A percentile compares a stretch with the other conserved stretches of the same genome.
These are phyloP conservation scores for Festucalex cinctus DNA, from an alignment of 2,113 vertebrate species.

Conservation along the genomic window DNA sequence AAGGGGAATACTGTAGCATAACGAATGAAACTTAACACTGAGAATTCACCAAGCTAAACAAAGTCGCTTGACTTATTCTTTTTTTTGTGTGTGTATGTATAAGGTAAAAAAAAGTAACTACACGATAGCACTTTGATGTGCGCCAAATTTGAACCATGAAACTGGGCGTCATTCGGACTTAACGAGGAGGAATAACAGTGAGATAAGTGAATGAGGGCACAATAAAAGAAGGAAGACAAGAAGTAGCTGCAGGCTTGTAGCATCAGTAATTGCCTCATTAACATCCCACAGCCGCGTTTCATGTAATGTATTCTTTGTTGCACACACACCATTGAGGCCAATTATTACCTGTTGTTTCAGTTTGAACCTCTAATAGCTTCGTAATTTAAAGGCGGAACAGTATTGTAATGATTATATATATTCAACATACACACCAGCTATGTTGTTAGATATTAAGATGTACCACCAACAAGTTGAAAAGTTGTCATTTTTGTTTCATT, in stretches of 20 bases:
- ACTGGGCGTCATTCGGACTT: background rate
- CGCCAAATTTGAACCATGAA: background rate
- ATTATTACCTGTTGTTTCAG: constrained; percentile 2
- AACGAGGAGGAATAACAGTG: background rate
- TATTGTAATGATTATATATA: background rate
- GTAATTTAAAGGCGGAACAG: background rate
- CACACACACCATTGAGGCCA: background rate
- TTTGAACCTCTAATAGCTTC: background rate
- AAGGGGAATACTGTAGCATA: background rate
- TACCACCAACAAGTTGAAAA: too few relatives aligned
- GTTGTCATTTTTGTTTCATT: too few relatives aligned
- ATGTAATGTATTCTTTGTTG: background rate
- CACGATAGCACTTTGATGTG: background rate
- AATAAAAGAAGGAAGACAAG: background rate
- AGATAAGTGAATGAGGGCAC: background rate
- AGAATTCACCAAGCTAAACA: background rate
- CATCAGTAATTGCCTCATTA: constrained; percentile 10
- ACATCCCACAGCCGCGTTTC: background rate
- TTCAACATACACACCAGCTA: background rate
- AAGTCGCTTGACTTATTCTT: too few relatives aligned
- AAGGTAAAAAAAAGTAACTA: background rate
- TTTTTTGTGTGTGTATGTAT: background rate
- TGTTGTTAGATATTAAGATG: background rate
- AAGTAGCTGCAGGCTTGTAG: background rate
- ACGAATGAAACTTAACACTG: background rate